Conservation (phyloP, 2,888 invertebrate genomes). For the Tenthredo livida region DNA sequence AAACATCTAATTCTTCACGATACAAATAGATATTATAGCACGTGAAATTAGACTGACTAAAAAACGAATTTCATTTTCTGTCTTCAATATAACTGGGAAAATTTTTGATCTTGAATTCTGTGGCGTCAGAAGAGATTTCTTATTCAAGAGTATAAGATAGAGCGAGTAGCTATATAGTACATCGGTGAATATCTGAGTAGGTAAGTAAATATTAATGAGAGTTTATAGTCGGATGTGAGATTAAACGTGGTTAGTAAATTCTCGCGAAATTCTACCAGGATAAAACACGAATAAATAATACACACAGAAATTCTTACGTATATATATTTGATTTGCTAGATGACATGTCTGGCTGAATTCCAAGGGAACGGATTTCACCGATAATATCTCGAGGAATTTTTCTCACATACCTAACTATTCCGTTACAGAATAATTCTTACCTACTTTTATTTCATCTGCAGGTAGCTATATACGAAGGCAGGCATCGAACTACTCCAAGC, state of each 20-base stretch:
- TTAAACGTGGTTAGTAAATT: not conserved
- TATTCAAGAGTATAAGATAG: not conserved
- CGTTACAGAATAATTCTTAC: not conserved
- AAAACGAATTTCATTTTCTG: not conserved
- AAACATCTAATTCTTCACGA: too few relatives aligned
- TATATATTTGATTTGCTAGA: constrained; percentile 5
- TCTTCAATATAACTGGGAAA: not conserved
- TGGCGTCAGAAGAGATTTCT: not conserved
- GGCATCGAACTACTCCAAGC: not conserved
- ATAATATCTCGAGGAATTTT: not conserved
- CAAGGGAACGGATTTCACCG: constrained; percentile 26
- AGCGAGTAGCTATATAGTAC: not conserved
- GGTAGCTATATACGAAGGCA: not conserved
- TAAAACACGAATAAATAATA: not conserved
- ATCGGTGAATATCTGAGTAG: constrained; percentile 3
- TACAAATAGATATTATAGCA: too few relatives aligned
- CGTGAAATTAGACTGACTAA: not conserved
- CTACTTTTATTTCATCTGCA: not conserved
- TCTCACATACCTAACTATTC: not conserved
- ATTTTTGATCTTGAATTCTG: not conserved
- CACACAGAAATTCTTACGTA: not conserved
- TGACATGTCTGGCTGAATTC: constrained; percentile 28
- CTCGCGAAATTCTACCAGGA: not conserved
- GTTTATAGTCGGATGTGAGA: not conserved
- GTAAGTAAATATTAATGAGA: constrained; percentile 4